A percentile compares a stretch with the other conserved stretches of the same genome.
These are phyloP conservation scores for Podarcis cretensis DNA, from an alignment of 2,113 vertebrate species.

Conservation along the genomic window DNA sequence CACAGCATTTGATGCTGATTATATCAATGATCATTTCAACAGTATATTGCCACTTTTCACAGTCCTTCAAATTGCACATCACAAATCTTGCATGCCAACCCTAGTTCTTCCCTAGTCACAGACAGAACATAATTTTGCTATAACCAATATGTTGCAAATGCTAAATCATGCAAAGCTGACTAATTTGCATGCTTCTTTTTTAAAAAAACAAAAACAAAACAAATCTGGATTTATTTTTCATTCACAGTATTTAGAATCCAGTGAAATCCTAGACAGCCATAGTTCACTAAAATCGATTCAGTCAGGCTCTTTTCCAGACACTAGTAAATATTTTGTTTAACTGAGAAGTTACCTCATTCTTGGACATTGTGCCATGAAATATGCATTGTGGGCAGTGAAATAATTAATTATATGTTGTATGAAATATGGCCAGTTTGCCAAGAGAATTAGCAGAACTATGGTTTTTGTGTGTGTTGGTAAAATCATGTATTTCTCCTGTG, in stretches of 20 bases:
- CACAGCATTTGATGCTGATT: neutral
- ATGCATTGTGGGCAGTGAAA: slow-evolving; percentile 14
- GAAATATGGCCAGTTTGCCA: neutral
- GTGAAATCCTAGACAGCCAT: neutral
- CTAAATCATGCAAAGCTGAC: slow-evolving; percentile 6
- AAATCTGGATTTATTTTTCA: slow-evolving; percentile 18
- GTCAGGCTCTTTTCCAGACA: neutral
- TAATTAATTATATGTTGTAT: slow-evolving; percentile 4
- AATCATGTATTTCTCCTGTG: neutral
- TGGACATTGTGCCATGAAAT: slow-evolving; percentile 9
- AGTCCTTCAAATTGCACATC: neutral
- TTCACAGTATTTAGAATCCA: neutral
- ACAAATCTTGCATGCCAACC: neutral
- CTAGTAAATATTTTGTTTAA: slow-evolving; percentile 14
- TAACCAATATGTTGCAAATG: neutral
- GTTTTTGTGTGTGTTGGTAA: neutral
- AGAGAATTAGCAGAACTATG: slow-evolving; percentile 1
- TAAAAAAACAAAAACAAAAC: neutral
- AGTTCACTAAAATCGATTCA: neutral
- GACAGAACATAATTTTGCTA: neutral
- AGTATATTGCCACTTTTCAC: neutral
- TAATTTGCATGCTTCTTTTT: slow-evolving; percentile 1
- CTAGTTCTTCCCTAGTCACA: neutral
- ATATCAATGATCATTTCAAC: neutral
- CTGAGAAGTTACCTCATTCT: slow-evolving; percentile 10